Conservation (phyloP, 2,797 vertebrate genomes). For the Balearica regulorum region DNA sequence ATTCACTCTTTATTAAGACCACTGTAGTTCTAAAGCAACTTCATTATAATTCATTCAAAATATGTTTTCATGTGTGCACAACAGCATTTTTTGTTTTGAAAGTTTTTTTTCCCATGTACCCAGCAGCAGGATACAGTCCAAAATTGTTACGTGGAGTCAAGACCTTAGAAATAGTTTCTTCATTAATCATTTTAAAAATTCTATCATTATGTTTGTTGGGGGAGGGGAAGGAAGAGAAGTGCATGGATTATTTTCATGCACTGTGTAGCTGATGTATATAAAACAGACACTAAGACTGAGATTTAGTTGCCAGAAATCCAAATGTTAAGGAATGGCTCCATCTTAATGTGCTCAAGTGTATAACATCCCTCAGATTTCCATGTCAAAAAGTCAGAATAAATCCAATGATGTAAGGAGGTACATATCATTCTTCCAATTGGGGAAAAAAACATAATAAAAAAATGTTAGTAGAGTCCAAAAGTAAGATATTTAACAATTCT, state of each 20-base stretch:
- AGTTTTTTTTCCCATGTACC: neutral
- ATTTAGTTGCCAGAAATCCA: conserved; percentile 1
- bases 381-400: neutral
- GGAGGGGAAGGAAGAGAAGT: neutral
- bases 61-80: neutral
- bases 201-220: neutral
- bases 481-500: neutral
- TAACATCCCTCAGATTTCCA: conserved; percentile 27
- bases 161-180: neutral
- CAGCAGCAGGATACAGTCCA: neutral
- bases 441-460: neutral
- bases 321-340: conserved; percentile 67
- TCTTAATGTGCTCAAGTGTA: conserved; percentile 61
- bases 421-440: neutral
- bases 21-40: neutral
- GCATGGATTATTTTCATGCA: neutral
- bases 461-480: neutral
- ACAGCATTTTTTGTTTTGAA: neutral
- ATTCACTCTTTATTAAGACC: neutral
- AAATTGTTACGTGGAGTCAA: neutral
- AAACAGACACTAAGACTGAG: neutral
- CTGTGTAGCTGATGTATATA: neutral
- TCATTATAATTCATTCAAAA: neutral
- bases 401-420: neutral
- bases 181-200: too few relatives aligned